Evolutionary conservation across 1,140 invertebrate species (phyloP), one percentile per base, ranked within the genome.

Genomic region (Anoplolepis gracilipes): DNA sequence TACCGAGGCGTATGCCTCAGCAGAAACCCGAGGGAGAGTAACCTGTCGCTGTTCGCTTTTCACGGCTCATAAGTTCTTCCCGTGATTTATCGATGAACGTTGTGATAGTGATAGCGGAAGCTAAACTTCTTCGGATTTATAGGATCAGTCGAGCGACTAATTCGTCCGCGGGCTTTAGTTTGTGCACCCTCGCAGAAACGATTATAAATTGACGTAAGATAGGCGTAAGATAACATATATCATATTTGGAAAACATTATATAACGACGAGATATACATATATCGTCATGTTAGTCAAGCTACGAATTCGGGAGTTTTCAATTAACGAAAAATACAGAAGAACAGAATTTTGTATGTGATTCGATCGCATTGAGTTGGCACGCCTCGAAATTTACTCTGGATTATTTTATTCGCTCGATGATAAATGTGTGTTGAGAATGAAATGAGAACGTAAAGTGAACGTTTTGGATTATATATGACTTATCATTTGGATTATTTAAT

Each of bases 11-110:
- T 49, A 19, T 49, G 13, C 16, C 16, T 67, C 57, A 11, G 53
- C 11, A n/a, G 69, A 49, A 53, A 55, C 30, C 59, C 59, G 19
- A 25, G 62, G 25, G 39, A 76, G 46, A 64, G 55, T 77, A 77
- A 81, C 72, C 70, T 82, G 70, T 62, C 77, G 57, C 70, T 82
- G 70, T 62, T 55, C 30, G 36, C 53, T 86, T 72, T 84, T 77
- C 70, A 84, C 46, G 84, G 75, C 75, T 79, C 75, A 65, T 85
- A 73, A 69, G 33, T 33, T 6, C 6, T 25, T 13, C 25, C 64
- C 25, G 16, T 70, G 81, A 84, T 65, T 86, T 86, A 87, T 87
- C 11, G 84, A 61, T 46, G 42, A 62, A 42, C 46, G 55, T n/a
- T n/a, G n/a, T 64, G 84, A 62, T 25, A 16, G 13, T 22, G 42